Base-by-base conservation (phyloP, 2,888 invertebrate species). In the Mamestra brassicae region DNA sequence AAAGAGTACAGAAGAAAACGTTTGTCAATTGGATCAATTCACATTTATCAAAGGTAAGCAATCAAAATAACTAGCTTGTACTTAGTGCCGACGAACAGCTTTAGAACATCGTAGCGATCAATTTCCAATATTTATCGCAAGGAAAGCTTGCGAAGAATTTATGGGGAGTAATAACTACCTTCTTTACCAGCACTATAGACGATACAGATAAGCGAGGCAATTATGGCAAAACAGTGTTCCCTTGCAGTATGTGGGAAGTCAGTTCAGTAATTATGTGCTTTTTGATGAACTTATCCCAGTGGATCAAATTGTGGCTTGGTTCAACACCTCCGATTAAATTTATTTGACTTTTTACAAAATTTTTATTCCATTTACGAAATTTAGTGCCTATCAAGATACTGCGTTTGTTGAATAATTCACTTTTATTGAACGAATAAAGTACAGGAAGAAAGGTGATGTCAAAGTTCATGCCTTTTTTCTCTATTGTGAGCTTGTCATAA, bases 21-120 rank as follows among this genome's bases (percentile, higher is more conserved):
- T 99, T 99, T 95, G 99, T 99, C 90, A 99, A 99, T 97, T 99
- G 99, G 99, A 99, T 99, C 96, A 99, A 99, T 97, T 99, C 99
- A 93, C 99, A 99, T 97, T 97, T 99, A 92, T 98, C 98, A 91
- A 99, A 99, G 98, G 99, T 99, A 95, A 97, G 80, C 8, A 3
- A 42, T 60, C n/a, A 50, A 55, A 36, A 15, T 54, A 47, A 45
- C 47, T 58, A 67, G 47, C 10, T 57, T 61, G 58, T 45, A 78
- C 36, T 26, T 15, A 52, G 36, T 45, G 6, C 26, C 2, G 15
- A 52, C 26, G 5, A 60, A 67, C 60, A 26, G 11, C 6, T 62
- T 50, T 50, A 42, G 64, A 17, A 42, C n/a, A 11, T 15, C 26
- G 50, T 11, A 10, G 47, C 36, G 17, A 74, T 45, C 26, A 36